phyloP scores from a whole-genome alignment of 2,797 vertebrate species.

The Pelodytes ibericus region DNA sequence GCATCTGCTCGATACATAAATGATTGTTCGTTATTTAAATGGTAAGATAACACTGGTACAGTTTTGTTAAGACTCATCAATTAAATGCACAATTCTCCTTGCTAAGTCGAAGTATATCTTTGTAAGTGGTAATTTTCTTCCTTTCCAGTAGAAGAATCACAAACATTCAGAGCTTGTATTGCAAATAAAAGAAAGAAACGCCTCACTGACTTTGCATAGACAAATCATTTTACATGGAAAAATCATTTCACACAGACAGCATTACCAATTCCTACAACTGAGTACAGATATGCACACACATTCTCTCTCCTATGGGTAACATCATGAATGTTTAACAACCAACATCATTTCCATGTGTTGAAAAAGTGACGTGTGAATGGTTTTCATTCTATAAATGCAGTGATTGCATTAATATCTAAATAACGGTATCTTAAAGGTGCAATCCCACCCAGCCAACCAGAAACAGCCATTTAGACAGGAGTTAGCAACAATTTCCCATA shows the following conservation, averaged over 20 bases:
- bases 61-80: slow-evolving; percentile 43
- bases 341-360: slow-evolving; percentile 1
- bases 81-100: slow-evolving; percentile 40
- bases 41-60: slow-evolving; percentile 32
- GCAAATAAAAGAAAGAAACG: slow-evolving; percentile 17
- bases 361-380: slow-evolving; percentile 30
- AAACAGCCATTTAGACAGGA: background rate
- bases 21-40: slow-evolving; percentile 47
- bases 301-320: slow-evolving; percentile 1
- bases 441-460: slow-evolving; percentile 10
- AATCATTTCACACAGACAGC: slow-evolving; percentile 17
- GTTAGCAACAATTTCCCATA: background rate
- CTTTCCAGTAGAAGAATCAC: slow-evolving; percentile 16
- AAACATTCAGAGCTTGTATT: slow-evolving; percentile 15
- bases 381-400: background rate
- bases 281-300: slow-evolving; percentile 16
- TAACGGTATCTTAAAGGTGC: slow-evolving; percentile 14
- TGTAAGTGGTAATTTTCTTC: slow-evolving; percentile 43
- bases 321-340: slow-evolving; percentile 17
- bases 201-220: slow-evolving; percentile 22
- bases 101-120: slow-evolving; percentile 36
- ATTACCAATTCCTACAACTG: slow-evolving; percentile 10
- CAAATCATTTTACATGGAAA: slow-evolving; percentile 32
- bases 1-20: slow-evolving; percentile 38
- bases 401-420: slow-evolving; percentile 36